These are phyloP conservation scores for Euplagia quadripunctaria DNA, from an alignment of 2,888 invertebrate genomes.

Conservation along the genomic window DNA sequence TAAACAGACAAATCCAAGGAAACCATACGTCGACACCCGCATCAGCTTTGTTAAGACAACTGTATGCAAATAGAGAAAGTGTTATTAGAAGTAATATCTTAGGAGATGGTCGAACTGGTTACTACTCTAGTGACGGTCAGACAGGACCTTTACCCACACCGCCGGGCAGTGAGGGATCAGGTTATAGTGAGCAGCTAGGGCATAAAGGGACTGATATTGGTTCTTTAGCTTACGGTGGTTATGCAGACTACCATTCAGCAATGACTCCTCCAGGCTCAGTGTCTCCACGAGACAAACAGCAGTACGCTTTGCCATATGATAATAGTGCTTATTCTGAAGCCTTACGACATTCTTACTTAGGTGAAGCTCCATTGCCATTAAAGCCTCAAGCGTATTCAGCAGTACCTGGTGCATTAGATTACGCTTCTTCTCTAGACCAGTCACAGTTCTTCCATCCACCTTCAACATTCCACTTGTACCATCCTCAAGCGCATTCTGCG, in stretches of 20 bases:
- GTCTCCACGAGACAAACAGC: constrained; percentile 95
- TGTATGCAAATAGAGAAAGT: constrained; percentile 97
- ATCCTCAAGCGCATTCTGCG: constrained; percentile 87
- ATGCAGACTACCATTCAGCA: constrained; percentile 95
- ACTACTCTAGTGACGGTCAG: constrained; percentile 88
- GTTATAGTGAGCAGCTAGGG: constrained; percentile 89
- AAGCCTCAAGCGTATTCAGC: constrained; percentile 97
- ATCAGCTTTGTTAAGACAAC: constrained; percentile 94
- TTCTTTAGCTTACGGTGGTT: constrained; percentile 87
- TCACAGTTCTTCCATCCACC: constrained; percentile 94
- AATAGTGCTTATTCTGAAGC: constrained; percentile 90
- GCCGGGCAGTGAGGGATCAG: constrained; percentile 94
- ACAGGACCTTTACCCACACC: constrained; percentile 95
- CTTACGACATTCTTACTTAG: constrained; percentile 85
- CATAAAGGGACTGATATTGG: constrained; percentile 88
- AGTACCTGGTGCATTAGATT: constrained; percentile 89
- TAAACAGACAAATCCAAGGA: constrained; percentile 88
- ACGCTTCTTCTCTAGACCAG: constrained; percentile 91
- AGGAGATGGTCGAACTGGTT: constrained; percentile 81
- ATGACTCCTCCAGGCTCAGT: constrained; percentile 99
- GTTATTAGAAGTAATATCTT: constrained; percentile 96
- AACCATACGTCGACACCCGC: constrained; percentile 92
- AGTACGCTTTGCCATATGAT: constrained; percentile 84
- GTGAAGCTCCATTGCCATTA: constrained; percentile 90
- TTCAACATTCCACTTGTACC: constrained; percentile 96